Evolutionary conservation across 2,888 invertebrate species (phyloP).

Genomic region (Dermolepida albohirtum): DNA sequence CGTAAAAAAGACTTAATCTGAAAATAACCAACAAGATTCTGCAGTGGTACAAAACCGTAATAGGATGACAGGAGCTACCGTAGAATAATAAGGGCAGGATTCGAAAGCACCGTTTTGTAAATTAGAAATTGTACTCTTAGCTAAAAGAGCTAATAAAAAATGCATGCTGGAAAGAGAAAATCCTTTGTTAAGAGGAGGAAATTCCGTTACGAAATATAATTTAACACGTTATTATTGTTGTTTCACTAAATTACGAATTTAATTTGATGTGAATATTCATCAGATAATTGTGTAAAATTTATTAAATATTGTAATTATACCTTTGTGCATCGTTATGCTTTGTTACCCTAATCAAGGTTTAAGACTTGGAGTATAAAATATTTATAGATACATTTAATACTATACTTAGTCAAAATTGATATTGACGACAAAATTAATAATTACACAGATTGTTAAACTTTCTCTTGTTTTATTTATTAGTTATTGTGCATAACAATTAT

Average conservation of each 20-base stretch:
- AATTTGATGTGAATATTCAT: too few species aligned
- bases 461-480: too few species aligned
- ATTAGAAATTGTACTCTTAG: slow-evolving; percentile 36
- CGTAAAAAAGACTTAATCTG: slow-evolving; percentile 34
- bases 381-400: too few species aligned
- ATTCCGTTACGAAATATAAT: slow-evolving; percentile 8
- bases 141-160: slow-evolving; percentile 24
- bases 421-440: too few species aligned
- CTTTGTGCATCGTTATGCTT: too few species aligned
- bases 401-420: too few species aligned
- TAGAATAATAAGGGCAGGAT: slow-evolving; percentile 38
- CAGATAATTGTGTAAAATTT: too few species aligned
- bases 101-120: slow-evolving; percentile 36
- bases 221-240: slow-evolving; percentile 10
- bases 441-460: too few species aligned
- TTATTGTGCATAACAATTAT: too few species aligned
- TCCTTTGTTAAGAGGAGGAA: slow-evolving; percentile 19
- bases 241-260: not conserved
- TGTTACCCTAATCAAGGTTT: too few species aligned
- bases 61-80: slow-evolving; percentile 37
- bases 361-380: too few species aligned
- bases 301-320: too few species aligned
- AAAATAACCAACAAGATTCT: slow-evolving; percentile 36
- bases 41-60: slow-evolving; percentile 37
- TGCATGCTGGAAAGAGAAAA: slow-evolving; percentile 23